These are phyloP conservation scores for Crepidodera aurea DNA, from an alignment of 2,888 invertebrate genomes.

Conservation along the genomic window DNA sequence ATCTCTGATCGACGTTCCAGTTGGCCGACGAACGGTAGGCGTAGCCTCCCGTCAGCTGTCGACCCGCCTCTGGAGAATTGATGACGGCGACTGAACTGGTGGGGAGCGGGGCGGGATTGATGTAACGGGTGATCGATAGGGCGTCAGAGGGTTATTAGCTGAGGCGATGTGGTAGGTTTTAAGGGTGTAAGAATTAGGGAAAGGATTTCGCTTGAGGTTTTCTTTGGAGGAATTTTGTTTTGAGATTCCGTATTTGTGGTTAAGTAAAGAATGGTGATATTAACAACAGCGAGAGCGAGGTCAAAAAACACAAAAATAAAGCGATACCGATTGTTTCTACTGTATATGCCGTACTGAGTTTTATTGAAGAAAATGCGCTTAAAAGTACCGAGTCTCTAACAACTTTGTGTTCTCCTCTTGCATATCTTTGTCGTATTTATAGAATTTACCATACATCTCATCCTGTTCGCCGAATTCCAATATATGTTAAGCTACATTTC, in stretches of 20 bases:
- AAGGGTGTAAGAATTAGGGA: conserved; percentile 14
- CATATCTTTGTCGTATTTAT: too few species aligned
- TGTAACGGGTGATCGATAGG: conserved; percentile 9
- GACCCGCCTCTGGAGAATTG: conserved; percentile 35
- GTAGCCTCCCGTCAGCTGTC: conserved; percentile 28
- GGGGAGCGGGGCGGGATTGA: conserved; percentile 24
- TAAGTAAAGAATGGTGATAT: conserved; percentile 14
- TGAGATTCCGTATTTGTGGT: background rate
- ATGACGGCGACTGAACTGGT: conserved; percentile 18
- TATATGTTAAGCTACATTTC: too few species aligned
- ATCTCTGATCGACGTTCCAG: background rate
- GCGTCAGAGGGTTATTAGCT: conserved; percentile 14
- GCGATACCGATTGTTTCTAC: too few species aligned
- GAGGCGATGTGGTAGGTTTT: conserved; percentile 13
- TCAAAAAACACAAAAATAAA: too few species aligned
- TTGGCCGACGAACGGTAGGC: conserved; percentile 3
- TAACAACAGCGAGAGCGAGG: too few species aligned
- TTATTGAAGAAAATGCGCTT: too few species aligned
- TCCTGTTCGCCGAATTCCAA: too few species aligned
- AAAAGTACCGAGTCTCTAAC: too few species aligned
- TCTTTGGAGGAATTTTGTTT: conserved; percentile 5
- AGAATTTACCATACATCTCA: too few species aligned
- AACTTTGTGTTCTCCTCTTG: too few species aligned
- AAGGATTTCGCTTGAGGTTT: conserved; percentile 22
- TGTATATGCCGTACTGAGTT: too few species aligned